phyloP scores from a whole-genome alignment of 2,797 vertebrate species.

The Dipus sagitta region DNA sequence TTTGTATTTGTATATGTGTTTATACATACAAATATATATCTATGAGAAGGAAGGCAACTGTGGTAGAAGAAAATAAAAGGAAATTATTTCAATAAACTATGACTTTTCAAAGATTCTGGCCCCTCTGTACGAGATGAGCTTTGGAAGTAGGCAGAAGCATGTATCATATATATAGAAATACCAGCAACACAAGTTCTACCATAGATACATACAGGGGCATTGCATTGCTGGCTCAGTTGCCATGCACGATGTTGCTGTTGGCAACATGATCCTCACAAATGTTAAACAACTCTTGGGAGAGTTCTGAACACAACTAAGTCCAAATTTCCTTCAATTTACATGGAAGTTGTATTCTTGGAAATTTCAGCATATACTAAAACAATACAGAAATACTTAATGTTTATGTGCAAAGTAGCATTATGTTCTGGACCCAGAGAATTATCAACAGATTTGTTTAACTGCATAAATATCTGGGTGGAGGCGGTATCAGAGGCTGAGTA shows the following conservation, averaged over 20 bases:
- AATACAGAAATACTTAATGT: neutral
- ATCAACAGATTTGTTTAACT: constrained; percentile 52
- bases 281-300: constrained; percentile 12
- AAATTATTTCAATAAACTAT: neutral
- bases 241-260: neutral
- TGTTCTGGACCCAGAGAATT: constrained; percentile 21
- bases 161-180: neutral
- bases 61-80: neutral
- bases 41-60: neutral
- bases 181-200: neutral
- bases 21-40: too few species aligned
- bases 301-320: neutral
- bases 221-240: constrained; percentile 19
- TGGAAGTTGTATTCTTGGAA: constrained; percentile 42
- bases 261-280: constrained; percentile 47
- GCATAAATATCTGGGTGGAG: neutral
- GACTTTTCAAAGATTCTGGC: constrained; percentile 1
- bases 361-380: constrained; percentile 3
- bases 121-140: neutral
- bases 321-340: constrained; percentile 45
- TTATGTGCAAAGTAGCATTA: constrained; percentile 16
- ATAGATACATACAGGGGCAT: neutral
- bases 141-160: neutral
- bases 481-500: neutral
- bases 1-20: neutral